Evolutionary conservation across 2,113 vertebrate species (phyloP), one percentile per base, ranked within the genome.

Genomic region (Puffinus mauretanicus): DNA sequence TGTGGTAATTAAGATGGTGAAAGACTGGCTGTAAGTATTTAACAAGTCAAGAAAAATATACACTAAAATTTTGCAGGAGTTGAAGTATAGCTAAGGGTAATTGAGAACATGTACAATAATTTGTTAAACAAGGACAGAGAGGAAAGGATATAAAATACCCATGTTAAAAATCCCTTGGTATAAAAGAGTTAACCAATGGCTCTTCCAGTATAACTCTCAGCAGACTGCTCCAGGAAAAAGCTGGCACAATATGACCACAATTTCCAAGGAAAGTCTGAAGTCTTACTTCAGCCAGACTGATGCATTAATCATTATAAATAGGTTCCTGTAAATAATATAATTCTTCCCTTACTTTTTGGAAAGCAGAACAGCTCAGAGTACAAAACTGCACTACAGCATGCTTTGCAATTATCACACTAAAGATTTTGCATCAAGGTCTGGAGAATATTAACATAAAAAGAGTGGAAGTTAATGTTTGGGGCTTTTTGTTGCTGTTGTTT

Each of bases 241-340:
- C n/a, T 94, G 67, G 34, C n/a, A 72, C 32, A 70, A 22, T 60
- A 72, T 25, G 25, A 88, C 7, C 52, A 66, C n/a, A 69, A 25
- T 83, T 88, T 87, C 34, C 40, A 82, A 93, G 20, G 69, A 88
- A 86, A 86, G 10, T 25, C 54, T 75, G 76, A 83, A 78, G 26
- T 65, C 52, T 95, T 80, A 58, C 22, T 81, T 94, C 16, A 66
- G 34, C 29, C 49, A 79, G 67, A 66, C 51, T 11, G 40, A 78
- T 77, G 26, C 36, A 88, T 93, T 96, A 94, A 79, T 90, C 86
- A 77, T 84, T 89, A 60, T 10, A 85, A 93, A 83, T 40, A 88
- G 5, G 7, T 94, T 96, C 54, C 61, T 88, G 61, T 71, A 97
- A 95, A 93, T 71, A 85, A 69, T 47, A 34, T 54, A 66, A 65